A percentile compares a stretch with the other conserved stretches of the same genome.
Evolutionary conservation across 2,113 vertebrate species (phyloP).

Genomic region (Nothobranchius kuhntae): DNA sequence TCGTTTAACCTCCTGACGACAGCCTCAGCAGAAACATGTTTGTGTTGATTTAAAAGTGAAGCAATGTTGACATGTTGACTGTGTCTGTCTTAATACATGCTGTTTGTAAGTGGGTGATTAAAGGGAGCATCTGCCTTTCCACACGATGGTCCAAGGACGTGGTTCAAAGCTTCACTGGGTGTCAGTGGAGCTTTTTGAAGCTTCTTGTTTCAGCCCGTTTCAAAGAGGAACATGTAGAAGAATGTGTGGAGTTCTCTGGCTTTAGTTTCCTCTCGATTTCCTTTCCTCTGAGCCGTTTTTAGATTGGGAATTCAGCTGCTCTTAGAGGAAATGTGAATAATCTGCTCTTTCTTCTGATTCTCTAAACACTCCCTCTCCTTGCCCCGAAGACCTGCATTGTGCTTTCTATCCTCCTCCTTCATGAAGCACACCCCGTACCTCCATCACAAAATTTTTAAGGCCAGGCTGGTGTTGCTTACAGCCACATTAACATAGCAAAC

Average conservation of each 20-base stretch:
- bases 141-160: constrained; percentile 62
- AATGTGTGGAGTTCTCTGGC: constrained; percentile 11
- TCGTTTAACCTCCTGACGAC: constrained; percentile 14
- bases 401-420: constrained; percentile 22
- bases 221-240: constrained; percentile 40
- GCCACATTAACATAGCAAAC: constrained; percentile 71
- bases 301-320: constrained; percentile 30
- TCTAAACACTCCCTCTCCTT: neutral
- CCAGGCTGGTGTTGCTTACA: constrained; percentile 46
- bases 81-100: constrained; percentile 46
- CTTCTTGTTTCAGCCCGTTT: constrained; percentile 41
- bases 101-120: constrained; percentile 49
- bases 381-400: constrained; percentile 20
- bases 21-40: constrained; percentile 14
- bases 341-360: constrained; percentile 15
- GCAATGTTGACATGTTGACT: constrained; percentile 27
- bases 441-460: constrained; percentile 43
- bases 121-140: constrained; percentile 46
- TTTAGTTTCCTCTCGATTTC: constrained; percentile 27
- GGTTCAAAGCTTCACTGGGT: constrained; percentile 65
- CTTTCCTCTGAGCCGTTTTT: constrained; percentile 9
- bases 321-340: constrained; percentile 27
- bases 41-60: constrained; percentile 10
- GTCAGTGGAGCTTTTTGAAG: constrained; percentile 69
- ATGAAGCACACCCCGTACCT: constrained; percentile 36